Conservation (phyloP, 2,797 vertebrate species). For the Emydoidea blandingii region DNA sequence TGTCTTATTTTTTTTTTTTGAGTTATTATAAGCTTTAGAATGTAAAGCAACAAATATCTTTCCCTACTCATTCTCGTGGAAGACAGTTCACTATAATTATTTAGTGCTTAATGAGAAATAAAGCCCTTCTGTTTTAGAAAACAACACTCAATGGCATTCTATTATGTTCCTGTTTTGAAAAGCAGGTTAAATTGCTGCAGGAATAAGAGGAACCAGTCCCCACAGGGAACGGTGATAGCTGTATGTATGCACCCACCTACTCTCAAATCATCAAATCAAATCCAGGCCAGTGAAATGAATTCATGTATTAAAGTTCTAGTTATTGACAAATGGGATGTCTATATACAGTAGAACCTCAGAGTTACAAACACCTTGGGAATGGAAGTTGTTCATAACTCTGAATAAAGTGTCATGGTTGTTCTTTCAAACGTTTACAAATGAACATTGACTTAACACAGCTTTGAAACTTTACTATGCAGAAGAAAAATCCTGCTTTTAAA, state of each 20-base stretch:
- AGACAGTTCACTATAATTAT: conserved; percentile 63
- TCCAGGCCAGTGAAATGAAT: conserved; percentile 61
- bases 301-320: conserved; percentile 54
- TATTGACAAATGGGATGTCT: conserved; percentile 29
- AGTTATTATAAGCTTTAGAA: conserved; percentile 57
- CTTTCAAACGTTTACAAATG: too few relatives aligned
- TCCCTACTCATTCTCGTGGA: conserved; percentile 51
- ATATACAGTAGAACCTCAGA: neutral
- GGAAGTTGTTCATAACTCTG: too few relatives aligned
- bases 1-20: conserved; percentile 34
- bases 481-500: too few relatives aligned
- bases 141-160: conserved; percentile 53
- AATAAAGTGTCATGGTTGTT: too few relatives aligned
- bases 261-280: conserved; percentile 62
- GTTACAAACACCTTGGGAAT: too few relatives aligned
- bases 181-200: conserved; percentile 52
- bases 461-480: too few relatives aligned
- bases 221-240: neutral
- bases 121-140: conserved; percentile 37
- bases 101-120: conserved; percentile 37
- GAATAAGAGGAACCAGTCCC: conserved; percentile 65
- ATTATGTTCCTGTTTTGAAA: conserved; percentile 68
- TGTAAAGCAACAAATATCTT: conserved; percentile 57
- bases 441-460: too few relatives aligned
- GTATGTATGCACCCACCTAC: conserved; percentile 59